A percentile compares a stretch with the other conserved stretches of the same genome.
Conservation (phyloP, 2,888 invertebrate species). For the Limnephilus auricula region DNA sequence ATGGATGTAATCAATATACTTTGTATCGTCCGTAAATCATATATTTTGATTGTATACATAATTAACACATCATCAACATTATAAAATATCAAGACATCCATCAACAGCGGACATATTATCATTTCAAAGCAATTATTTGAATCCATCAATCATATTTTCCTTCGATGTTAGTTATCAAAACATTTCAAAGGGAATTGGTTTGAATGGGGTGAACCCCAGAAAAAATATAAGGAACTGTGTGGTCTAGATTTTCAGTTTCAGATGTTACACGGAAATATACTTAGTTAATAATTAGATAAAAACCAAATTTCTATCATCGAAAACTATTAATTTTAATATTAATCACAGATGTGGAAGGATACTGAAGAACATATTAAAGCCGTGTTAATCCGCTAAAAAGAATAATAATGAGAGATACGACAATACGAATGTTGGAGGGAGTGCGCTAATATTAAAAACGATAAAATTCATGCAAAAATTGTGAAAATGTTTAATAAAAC, state of each 20-base stretch:
- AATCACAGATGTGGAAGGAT: too few species aligned
- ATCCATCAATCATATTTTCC: not conserved
- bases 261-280: not conserved
- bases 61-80: not conserved
- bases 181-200: not conserved
- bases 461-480: too few species aligned
- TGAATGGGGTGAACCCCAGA: not conserved
- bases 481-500: too few species aligned
- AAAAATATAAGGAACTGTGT: not conserved
- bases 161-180: not conserved
- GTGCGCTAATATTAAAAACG: too few species aligned
- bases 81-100: not conserved
- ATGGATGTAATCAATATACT: not conserved
- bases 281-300: not conserved
- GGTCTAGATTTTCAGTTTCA: not conserved
- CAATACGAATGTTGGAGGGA: too few species aligned
- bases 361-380: too few species aligned
- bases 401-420: too few species aligned
- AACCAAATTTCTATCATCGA: not conserved
- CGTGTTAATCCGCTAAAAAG: too few species aligned
- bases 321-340: not conserved
- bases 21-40: not conserved
- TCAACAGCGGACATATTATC: not conserved
- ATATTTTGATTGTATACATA: not conserved
- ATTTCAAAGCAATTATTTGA: not conserved